Percentiles rank a stretch among this genome's conserved stretches.
phyloP scores from a whole-genome alignment of 2,888 invertebrate species.

The Drepana falcataria region DNA sequence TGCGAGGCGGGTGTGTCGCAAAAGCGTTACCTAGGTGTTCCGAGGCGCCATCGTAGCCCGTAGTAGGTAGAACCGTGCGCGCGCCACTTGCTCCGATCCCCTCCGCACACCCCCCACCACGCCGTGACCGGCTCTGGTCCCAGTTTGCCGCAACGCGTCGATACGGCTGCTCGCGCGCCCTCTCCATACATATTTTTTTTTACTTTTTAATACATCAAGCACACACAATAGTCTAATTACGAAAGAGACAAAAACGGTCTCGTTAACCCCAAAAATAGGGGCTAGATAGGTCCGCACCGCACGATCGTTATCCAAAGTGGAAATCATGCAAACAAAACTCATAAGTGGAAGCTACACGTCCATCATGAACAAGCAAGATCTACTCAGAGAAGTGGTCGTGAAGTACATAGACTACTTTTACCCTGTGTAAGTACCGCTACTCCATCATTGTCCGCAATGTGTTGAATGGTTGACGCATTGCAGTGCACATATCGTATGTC shows the following conservation, averaged over 20 bases:
- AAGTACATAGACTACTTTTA: slow-evolving; percentile 86
- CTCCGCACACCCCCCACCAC: slow-evolving; percentile 49
- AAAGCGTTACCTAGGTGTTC: slow-evolving; percentile 71
- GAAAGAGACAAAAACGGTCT: slow-evolving; percentile 54
- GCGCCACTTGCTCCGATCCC: slow-evolving; percentile 65
- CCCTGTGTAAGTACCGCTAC: slow-evolving; percentile 81
- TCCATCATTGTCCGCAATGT: slow-evolving; percentile 20
- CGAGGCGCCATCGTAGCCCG: slow-evolving; percentile 69
- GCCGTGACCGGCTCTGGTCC: slow-evolving; percentile 58
- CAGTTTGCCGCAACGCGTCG: slow-evolving; percentile 77
- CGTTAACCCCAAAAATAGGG: slow-evolving; percentile 51
- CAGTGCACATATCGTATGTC: slow-evolving; percentile 31
- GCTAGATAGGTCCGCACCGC: slow-evolving; percentile 51
- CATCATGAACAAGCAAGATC: slow-evolving; percentile 82
- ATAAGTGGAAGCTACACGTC: slow-evolving; percentile 81
- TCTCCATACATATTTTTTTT: slow-evolving; percentile 30
- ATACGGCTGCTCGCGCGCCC: slow-evolving; percentile 63
- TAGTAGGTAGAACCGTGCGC: slow-evolving; percentile 72
- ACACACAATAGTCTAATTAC: slow-evolving; percentile 50
- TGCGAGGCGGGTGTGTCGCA: slow-evolving; percentile 65
- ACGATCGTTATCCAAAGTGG: slow-evolving; percentile 48
- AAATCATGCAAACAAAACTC: slow-evolving; percentile 77
- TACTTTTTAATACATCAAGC: slow-evolving; percentile 46
- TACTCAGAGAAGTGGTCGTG: slow-evolving; percentile 83
- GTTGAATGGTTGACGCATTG: slow-evolving; percentile 48